These are phyloP conservation scores for Diabrotica virgifera DNA, from an alignment of 1,140 invertebrate species.

Conservation along the genomic window DNA sequence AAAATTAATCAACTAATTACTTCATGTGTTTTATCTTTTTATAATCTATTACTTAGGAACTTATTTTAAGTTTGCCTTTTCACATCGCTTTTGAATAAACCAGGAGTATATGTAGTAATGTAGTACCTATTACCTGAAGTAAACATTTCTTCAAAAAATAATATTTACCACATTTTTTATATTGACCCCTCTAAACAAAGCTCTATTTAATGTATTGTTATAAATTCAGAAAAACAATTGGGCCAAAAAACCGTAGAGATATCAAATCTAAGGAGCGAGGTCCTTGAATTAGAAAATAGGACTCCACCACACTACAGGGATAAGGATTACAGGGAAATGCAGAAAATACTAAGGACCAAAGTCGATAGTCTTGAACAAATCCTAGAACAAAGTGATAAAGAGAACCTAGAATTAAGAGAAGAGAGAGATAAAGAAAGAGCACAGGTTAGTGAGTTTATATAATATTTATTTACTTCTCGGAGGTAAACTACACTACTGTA, in stretches of 20 bases:
- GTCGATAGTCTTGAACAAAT: conserved; percentile 40
- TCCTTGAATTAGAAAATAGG: conserved; percentile 30
- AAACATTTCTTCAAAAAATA: no score
- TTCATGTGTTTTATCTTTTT: no score
- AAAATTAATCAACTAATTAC: no score
- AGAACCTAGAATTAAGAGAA: conserved; percentile 35
- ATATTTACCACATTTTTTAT: no score
- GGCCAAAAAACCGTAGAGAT: conserved; percentile 35
- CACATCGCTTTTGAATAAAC: no score
- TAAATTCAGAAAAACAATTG: conserved; percentile 31
- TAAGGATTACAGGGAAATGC: conserved; percentile 24
- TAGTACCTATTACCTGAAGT: no score
- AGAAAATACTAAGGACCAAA: conserved; percentile 31
- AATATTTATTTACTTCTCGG: background rate
- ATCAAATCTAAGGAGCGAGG: conserved; percentile 30
- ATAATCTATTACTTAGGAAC: no score
- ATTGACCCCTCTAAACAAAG: no score
- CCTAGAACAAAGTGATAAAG: conserved; percentile 34
- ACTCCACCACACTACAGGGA: conserved; percentile 34
- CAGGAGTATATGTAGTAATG: no score
- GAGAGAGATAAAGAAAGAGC: conserved; percentile 31
- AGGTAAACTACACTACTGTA: no score
- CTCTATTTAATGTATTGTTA: no score
- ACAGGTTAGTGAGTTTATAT: conserved; percentile 24
- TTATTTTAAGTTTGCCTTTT: no score